phyloP scores from a whole-genome alignment of 2,888 invertebrate species.

The Pachycephus smyrnensis region DNA sequence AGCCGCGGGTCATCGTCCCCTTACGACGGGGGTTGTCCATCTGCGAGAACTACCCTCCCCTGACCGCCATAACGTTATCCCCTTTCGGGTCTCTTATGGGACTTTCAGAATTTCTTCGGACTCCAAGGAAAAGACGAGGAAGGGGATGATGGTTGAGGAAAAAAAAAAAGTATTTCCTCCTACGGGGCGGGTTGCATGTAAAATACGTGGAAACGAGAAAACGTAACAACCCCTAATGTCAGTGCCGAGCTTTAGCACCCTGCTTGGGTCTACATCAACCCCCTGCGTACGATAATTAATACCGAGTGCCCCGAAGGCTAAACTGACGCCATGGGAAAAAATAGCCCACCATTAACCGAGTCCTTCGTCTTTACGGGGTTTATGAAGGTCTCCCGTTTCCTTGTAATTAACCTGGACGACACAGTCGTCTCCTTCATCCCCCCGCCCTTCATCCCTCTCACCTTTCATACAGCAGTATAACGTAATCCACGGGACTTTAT shows the following conservation, averaged over 20 bases:
- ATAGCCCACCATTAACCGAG: not conserved
- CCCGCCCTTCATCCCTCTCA: not conserved
- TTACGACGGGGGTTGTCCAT: not conserved
- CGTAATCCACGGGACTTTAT: not conserved
- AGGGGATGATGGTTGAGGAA: not conserved
- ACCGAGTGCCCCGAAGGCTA: not conserved
- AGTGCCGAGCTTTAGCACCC: not conserved
- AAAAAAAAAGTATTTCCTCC: not conserved
- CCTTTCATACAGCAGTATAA: not conserved
- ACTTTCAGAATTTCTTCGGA: not conserved
- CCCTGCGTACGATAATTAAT: slow-evolving; percentile 10
- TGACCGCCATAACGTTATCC: not conserved
- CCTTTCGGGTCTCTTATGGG: not conserved
- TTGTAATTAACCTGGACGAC: not conserved
- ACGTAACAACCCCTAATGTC: not conserved
- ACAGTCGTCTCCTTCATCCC: not conserved
- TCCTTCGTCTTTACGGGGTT: not conserved
- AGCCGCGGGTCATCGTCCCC: not conserved
- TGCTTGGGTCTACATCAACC: not conserved
- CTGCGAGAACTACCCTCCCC: not conserved
- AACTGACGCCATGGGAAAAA: not conserved
- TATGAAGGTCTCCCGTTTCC: not conserved
- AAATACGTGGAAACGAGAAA: not conserved
- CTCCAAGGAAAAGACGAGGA: not conserved
- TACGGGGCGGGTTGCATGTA: not conserved